These are phyloP conservation scores for Leuciscus idus DNA, from an alignment of 2,113 vertebrate genomes.

Conservation along the genomic window DNA sequence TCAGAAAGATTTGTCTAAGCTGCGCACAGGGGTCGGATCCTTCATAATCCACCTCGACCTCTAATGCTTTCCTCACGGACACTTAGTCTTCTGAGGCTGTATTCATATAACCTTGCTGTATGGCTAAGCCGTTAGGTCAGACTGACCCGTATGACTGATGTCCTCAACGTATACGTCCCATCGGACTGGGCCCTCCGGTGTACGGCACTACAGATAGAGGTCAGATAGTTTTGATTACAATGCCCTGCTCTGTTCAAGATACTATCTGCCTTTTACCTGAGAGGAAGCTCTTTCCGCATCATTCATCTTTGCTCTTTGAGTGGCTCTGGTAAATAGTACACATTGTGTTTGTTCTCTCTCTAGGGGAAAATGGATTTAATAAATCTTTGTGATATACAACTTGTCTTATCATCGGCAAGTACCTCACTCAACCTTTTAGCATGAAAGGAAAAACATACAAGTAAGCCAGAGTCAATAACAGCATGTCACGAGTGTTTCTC, in stretches of 20 bases:
- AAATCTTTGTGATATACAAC: constrained; percentile 55
- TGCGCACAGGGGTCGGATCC: constrained; percentile 21
- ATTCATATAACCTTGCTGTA: constrained; percentile 39
- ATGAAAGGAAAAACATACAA: constrained; percentile 32
- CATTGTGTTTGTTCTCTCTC: constrained; percentile 46
- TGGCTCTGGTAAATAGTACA: constrained; percentile 38
- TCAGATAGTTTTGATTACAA: constrained; percentile 57
- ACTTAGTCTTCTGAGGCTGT: constrained; percentile 36
- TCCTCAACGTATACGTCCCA: constrained; percentile 37
- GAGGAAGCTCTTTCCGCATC: constrained; percentile 46
- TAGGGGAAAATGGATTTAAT: constrained; percentile 54
- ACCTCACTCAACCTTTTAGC: constrained; percentile 48
- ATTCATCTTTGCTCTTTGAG: constrained; percentile 58
- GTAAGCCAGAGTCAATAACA: constrained; percentile 39
- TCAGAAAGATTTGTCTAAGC: constrained; percentile 53
- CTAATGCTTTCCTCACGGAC: constrained; percentile 12
- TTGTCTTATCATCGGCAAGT: constrained; percentile 55
- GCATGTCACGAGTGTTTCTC: constrained; percentile 26
- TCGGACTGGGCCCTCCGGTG: constrained; percentile 34
- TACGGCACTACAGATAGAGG: constrained; percentile 47
- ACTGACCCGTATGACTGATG: constrained; percentile 53
- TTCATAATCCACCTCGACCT: constrained; percentile 43
- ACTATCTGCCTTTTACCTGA: constrained; percentile 53
- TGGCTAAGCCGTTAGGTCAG: constrained; percentile 36
- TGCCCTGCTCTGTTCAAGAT: constrained; percentile 52